Evolutionary conservation across 2,888 invertebrate species (phyloP).

Genomic region (Drosophila tripunctata): DNA sequence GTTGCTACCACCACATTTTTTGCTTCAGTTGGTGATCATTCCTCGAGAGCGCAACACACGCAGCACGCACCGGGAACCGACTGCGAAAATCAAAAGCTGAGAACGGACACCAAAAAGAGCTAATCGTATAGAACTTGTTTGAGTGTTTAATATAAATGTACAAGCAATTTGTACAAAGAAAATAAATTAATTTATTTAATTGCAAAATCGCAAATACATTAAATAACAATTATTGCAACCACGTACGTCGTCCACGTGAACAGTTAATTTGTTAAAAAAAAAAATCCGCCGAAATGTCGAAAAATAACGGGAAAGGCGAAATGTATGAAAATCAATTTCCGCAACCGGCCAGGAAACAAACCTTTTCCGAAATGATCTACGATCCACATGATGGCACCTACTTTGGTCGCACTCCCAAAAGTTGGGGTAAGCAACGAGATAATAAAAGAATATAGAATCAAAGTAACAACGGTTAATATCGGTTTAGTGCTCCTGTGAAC

Average conservation of each 20-base stretch:
- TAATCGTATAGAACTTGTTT: conserved; percentile 6
- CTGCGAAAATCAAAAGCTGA: not conserved
- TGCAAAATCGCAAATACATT: not conserved
- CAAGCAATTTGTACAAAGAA: not conserved
- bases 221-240: conserved; percentile 7
- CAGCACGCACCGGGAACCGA: conserved; percentile 34
- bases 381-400: conserved; percentile 78
- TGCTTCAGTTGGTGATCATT: conserved; percentile 83
- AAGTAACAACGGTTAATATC: not conserved
- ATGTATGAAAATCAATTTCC: conserved; percentile 78
- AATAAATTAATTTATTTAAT: not conserved
- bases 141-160: conserved; percentile 29
- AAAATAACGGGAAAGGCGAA: conserved; percentile 74
- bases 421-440: conserved; percentile 81
- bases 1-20: conserved; percentile 33
- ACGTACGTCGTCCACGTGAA: conserved; percentile 63
- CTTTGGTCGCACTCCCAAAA: conserved; percentile 81
- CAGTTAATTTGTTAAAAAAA: conserved; percentile 29
- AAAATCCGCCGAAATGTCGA: conserved; percentile 70
- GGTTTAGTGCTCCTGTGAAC: not conserved
- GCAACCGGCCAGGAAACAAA: conserved; percentile 74
- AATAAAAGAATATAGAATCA: not conserved
- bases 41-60: conserved; percentile 78
- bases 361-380: conserved; percentile 75
- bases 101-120: conserved; percentile 15